Evolutionary conservation across 2,113 vertebrate genomes (phyloP).

Genomic region (Eidolon helvum): DNA sequence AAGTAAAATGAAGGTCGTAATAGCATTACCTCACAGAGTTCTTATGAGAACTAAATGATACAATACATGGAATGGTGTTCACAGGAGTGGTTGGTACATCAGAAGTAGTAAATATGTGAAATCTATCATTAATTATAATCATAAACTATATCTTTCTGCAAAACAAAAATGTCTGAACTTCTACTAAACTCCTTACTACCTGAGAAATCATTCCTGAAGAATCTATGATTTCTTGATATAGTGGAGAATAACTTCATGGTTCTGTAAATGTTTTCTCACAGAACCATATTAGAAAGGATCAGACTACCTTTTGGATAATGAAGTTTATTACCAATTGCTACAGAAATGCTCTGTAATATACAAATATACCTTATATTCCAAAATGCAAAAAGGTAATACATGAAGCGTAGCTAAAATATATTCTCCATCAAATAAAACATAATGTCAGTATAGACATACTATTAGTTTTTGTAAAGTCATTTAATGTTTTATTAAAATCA

Average conservation of each 20-base stretch:
- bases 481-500: background rate
- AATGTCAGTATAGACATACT: background rate
- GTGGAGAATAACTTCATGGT: background rate
- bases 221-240: background rate
- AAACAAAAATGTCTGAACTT: background rate
- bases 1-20: background rate
- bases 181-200: background rate
- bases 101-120: background rate
- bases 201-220: background rate
- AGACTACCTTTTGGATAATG: background rate
- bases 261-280: background rate
- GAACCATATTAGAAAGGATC: background rate
- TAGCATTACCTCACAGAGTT: background rate
- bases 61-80: background rate
- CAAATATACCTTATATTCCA: background rate
- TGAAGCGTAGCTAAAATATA: background rate
- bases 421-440: constrained; percentile 15
- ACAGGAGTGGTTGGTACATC: background rate
- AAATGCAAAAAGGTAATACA: background rate
- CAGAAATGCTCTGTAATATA: background rate
- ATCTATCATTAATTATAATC: background rate
- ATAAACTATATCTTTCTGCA: background rate
- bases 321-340: background rate
- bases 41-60: background rate
- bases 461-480: background rate